Conservation (phyloP, 2,113 vertebrate genomes). For the Periophthalmodon schlosseri region DNA sequence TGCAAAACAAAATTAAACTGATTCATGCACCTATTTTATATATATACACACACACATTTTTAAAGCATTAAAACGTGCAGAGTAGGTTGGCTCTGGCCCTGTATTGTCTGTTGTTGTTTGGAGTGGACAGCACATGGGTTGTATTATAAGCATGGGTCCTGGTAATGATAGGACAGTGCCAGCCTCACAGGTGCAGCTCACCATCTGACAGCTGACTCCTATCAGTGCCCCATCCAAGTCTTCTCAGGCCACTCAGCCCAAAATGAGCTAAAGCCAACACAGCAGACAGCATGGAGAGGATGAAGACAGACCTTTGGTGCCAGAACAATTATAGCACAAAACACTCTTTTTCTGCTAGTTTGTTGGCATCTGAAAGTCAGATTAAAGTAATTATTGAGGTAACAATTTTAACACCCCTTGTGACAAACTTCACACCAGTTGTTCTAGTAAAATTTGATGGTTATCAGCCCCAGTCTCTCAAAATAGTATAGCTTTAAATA, state of each 20-base stretch:
- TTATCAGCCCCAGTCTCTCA: neutral
- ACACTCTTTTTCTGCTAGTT: neutral
- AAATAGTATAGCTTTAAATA: neutral
- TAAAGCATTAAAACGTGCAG: too few species aligned
- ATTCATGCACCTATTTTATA: too few species aligned
- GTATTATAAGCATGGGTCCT: slow-evolving; percentile 57
- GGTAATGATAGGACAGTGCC: slow-evolving; percentile 26
- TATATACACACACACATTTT: too few species aligned
- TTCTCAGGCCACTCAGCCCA: slow-evolving; percentile 25
- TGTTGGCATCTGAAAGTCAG: neutral
- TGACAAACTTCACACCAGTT: neutral
- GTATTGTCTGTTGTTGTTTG: neutral
- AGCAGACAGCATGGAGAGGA: slow-evolving; percentile 18
- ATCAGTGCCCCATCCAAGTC: slow-evolving; percentile 61
- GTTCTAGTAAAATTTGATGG: neutral
- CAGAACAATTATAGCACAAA: neutral
- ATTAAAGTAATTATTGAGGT: neutral
- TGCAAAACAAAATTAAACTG: too few species aligned
- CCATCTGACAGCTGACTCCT: slow-evolving; percentile 58
- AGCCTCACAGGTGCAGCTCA: slow-evolving; percentile 66
- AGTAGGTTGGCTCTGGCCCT: neutral
- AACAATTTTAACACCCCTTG: neutral
- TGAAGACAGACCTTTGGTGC: slow-evolving; percentile 6
- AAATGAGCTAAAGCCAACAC: slow-evolving; percentile 39
- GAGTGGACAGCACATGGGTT: slow-evolving; percentile 5